phyloP scores from a whole-genome alignment of 1,140 invertebrate species.

The Spodoptera litura region DNA sequence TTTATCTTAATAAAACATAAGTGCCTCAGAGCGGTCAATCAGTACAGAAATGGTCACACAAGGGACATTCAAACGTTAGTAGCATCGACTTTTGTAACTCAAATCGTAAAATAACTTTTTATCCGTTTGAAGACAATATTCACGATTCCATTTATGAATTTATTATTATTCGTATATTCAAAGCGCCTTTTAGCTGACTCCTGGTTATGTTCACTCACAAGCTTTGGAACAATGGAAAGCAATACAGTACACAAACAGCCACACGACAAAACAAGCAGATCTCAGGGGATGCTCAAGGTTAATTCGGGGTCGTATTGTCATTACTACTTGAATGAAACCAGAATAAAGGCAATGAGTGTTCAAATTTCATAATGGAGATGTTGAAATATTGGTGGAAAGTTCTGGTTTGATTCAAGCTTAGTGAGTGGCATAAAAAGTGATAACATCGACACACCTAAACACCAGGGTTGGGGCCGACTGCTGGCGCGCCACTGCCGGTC shows the following conservation, averaged over 20 bases:
- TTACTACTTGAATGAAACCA: slow-evolving; percentile 72
- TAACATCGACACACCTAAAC: slow-evolving; percentile 87
- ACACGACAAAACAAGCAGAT: slow-evolving; percentile 70
- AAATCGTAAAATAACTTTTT: not conserved
- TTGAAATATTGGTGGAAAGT: slow-evolving; percentile 18
- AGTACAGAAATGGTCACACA: not conserved
- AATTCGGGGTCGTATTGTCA: slow-evolving; percentile 63
- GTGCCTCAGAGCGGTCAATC: not conserved
- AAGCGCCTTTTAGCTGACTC: not conserved
- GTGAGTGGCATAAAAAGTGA: slow-evolving; percentile 69
- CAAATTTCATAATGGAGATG: not conserved
- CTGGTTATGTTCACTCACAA: slow-evolving; percentile 8
- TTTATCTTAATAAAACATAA: too few relatives aligned
- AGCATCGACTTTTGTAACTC: not conserved
- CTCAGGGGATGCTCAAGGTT: slow-evolving; percentile 61
- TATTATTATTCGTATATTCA: slow-evolving; percentile 1
- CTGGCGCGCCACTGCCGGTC: slow-evolving; percentile 86
- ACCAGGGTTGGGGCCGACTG: slow-evolving; percentile 86
- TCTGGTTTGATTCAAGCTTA: slow-evolving; percentile 70
- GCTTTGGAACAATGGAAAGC: slow-evolving; percentile 67
- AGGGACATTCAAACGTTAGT: not conserved
- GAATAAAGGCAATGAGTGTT: slow-evolving; percentile 28
- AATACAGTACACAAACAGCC: slow-evolving; percentile 63
- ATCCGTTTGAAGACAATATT: not conserved
- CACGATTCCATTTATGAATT: not conserved